Conservation (phyloP, 2,888 invertebrate species). For the Melanotus villosus region DNA sequence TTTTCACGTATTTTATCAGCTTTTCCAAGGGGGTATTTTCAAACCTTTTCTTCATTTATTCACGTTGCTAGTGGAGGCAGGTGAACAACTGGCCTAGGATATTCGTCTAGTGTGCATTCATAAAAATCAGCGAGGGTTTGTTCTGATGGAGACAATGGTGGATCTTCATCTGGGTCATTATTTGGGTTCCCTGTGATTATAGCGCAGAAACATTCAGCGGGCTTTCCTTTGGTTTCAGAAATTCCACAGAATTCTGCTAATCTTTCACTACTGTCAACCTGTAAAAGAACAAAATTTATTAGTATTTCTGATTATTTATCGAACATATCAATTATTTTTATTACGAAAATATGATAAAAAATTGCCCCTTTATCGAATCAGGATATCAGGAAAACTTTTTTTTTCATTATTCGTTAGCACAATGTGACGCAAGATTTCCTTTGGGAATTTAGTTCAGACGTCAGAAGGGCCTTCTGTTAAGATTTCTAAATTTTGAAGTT, state of each 20-base stretch:
- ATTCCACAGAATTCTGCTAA: slow-evolving; percentile 70
- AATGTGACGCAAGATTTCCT: too few species aligned
- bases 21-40: slow-evolving; percentile 51
- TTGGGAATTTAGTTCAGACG: too few species aligned
- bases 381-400: not conserved
- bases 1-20: not conserved
- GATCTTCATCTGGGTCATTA: slow-evolving; percentile 67
- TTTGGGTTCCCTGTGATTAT: slow-evolving; percentile 69
- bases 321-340: too few species aligned
- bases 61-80: slow-evolving; percentile 67
- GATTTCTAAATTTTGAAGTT: too few species aligned
- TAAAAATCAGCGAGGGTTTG: slow-evolving; percentile 77
- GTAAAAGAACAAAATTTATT: slow-evolving; percentile 58
- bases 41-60: slow-evolving; percentile 2
- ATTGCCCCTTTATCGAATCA: too few species aligned
- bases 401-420: not conserved
- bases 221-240: slow-evolving; percentile 61
- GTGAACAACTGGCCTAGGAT: slow-evolving; percentile 76
- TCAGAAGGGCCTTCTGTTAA: too few species aligned
- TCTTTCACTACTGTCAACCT: slow-evolving; percentile 73
- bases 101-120: slow-evolving; percentile 76
- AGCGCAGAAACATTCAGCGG: slow-evolving; percentile 72
- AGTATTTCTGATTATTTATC: not conserved
- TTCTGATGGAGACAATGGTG: slow-evolving; percentile 74
- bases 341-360: too few species aligned